Evolutionary conservation across 1,140 invertebrate genomes (phyloP), one percentile per base, ranked within the genome.

Genomic region (Tetranychus cinnabarinus): DNA sequence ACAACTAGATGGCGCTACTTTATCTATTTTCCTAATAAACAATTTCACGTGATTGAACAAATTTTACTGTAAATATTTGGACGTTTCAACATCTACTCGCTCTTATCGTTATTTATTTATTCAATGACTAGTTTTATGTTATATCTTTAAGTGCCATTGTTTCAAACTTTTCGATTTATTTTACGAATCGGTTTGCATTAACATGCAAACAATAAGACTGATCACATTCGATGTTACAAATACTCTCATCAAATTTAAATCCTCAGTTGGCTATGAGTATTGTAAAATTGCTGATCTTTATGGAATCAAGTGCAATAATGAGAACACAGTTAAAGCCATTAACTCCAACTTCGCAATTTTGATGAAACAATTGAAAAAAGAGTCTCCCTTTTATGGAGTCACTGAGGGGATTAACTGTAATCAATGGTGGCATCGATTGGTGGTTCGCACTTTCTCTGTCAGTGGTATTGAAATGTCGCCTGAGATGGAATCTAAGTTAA

Each of bases 141-240:
- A 23, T 23, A 23, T 23, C 23, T 23, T 0, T 23, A 23, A 23
- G 23, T 23, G 23, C 23, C 23, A 23, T 23, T 23, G 23, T 23
- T 23, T 23, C 23, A 23, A 23, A 23, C 23, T 23, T 23, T 23
- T 23, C 23, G 23, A 23, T 23, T 23, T 23, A 23, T 23, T 23
- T 23, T 23, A 23, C 23, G 23, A 23, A 23, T 23, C 23, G 23
- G 23, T 23, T 23, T 23, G 23, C 23, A 23, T 23, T 23, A 23
- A 23, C 23, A 42, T 42, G 39, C 39, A 42, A 42, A 6, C 39
- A 42, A 5, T 42, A 42, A 5, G 39, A 46, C 36, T 64, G 36
- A 58, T 91, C 55, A 91, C 87, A 15, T 88, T 92, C 69, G 88
- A 91, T 73, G 81, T 86, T 13, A 91, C 85, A 7, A 84, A 85